Evolutionary conservation across 2,797 vertebrate species (phyloP).

Genomic region (Crossoptilon crossoptilon): DNA sequence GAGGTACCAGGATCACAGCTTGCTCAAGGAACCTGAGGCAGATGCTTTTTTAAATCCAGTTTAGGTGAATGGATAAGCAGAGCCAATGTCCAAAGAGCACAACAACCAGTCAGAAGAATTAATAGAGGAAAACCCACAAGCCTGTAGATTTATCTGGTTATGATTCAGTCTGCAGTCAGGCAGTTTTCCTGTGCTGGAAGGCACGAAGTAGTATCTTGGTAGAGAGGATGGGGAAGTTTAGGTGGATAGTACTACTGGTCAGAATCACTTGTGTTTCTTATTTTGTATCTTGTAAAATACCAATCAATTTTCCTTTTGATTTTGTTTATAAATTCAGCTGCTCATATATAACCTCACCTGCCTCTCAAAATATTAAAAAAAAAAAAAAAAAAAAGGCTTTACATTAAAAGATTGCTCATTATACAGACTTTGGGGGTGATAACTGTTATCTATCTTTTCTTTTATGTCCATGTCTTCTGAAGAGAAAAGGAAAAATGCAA

Average conservation of each 20-base stretch:
- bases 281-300: background rate
- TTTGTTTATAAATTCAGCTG: background rate
- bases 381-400: background rate
- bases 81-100: background rate
- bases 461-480: background rate
- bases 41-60: background rate
- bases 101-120: background rate
- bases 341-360: background rate
- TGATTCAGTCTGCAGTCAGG: background rate
- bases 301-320: background rate
- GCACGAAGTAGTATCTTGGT: background rate
- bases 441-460: background rate
- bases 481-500: background rate
- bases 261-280: background rate
- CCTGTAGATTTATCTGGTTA: rapidly evolving
- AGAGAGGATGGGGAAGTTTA: background rate
- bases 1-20: background rate
- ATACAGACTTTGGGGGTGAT: background rate
- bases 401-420: background rate
- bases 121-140: background rate
- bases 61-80: background rate
- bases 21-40: background rate
- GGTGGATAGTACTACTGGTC: background rate
- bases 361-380: background rate
- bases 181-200: background rate